Evolutionary conservation across 2,888 invertebrate genomes (phyloP), one percentile per base, ranked within the genome.

Genomic region (Pasiphila rectangulata): DNA sequence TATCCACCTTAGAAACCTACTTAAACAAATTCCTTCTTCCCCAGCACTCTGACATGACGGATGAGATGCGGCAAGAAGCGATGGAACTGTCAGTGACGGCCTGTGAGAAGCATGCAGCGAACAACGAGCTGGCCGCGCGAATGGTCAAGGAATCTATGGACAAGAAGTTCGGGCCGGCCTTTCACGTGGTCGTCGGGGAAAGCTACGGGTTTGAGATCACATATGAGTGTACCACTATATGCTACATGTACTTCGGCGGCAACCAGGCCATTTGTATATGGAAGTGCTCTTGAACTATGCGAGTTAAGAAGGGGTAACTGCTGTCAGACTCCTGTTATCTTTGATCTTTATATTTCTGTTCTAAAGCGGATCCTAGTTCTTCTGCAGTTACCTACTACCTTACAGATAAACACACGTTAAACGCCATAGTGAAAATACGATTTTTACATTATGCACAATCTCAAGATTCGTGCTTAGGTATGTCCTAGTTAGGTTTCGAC

Each of bases 131-230:
- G 59, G 98, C 98, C 0, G 97, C 98, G n/a, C 93, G 92, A 62
- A 93, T 95, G 91, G 96, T 98, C 43, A 98, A 98, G 83, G 98
- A 98, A 67, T 92, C 93, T 32, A 93, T 98, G 94, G 98, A 98
- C 83, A 97, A 97, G 83, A 97, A 96, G 77, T 98, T 96, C 79
- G 98, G 98, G 2, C 94, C 96, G 0, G 94, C 96, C 48, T 98
- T 98, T 93, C 96, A 97, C 82, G 96, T 95, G n/a, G 94, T 98
- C 0, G 95, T 98, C 2, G 98, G 98, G 3, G 98, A 98, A 90
- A 96, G 96, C 48, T 98, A 94, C 83, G 98, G 97, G 32, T 97
- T 97, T 81, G 96, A 97, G 79, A 92, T 98, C 51, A 96, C 96
- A 1, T 96, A 97, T 76, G 97, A 98, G 86, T 94, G 95, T 49